phyloP scores from a whole-genome alignment of 2,888 invertebrate species.

The Ecdyonurus torrentis region DNA sequence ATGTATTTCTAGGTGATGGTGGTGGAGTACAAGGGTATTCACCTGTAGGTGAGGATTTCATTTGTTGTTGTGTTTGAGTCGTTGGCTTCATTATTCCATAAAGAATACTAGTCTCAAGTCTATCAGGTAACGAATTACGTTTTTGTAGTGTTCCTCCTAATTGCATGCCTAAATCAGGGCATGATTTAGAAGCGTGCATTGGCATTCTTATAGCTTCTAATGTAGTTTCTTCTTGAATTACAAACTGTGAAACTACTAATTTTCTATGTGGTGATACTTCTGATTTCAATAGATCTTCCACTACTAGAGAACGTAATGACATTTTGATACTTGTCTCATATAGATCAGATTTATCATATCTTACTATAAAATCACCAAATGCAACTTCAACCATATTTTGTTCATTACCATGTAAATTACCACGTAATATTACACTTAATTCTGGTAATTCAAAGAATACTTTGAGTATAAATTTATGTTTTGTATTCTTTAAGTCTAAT shows the following conservation, averaged over 20 bases:
- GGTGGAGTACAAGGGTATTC: slow-evolving; percentile 40
- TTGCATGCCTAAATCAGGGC: slow-evolving; percentile 47
- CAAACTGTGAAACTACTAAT: slow-evolving; percentile 51
- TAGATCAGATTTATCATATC: slow-evolving; percentile 47
- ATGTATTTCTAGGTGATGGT: slow-evolving; percentile 36
- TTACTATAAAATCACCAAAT: slow-evolving; percentile 64
- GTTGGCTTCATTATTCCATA: background rate
- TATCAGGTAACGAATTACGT: slow-evolving; percentile 39
- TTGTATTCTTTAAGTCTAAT: slow-evolving; percentile 23
- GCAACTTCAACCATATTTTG: slow-evolving; percentile 70
- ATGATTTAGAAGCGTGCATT: slow-evolving; percentile 56
- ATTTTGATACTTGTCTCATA: slow-evolving; percentile 58
- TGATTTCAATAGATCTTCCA: slow-evolving; percentile 77
- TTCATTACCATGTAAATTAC: slow-evolving; percentile 48
- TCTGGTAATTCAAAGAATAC: slow-evolving; percentile 57
- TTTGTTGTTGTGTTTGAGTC: background rate
- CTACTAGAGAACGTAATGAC: slow-evolving; percentile 64
- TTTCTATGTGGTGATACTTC: slow-evolving; percentile 63
- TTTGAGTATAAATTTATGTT: slow-evolving; percentile 13
- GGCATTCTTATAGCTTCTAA: slow-evolving; percentile 19
- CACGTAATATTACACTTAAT: slow-evolving; percentile 58
- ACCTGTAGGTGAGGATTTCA: background rate
- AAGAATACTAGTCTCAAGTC: slow-evolving; percentile 29
- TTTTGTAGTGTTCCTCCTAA: slow-evolving; percentile 9
- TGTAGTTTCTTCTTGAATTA: slow-evolving; percentile 22